Evolutionary conservation across 2,888 invertebrate species (phyloP).

Genomic region (Dynastes maya): DNA sequence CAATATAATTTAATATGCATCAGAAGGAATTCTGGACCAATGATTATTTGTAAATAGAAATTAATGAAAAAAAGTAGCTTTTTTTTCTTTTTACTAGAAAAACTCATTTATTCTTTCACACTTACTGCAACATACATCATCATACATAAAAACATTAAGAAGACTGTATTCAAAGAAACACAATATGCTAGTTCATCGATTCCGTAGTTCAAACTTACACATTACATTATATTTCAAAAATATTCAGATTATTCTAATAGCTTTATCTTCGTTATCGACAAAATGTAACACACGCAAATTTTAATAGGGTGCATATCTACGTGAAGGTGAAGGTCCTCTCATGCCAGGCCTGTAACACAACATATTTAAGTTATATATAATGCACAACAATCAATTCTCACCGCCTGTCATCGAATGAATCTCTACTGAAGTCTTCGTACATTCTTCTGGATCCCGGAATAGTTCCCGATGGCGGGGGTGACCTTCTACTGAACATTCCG

Average conservation of each 20-base stretch:
- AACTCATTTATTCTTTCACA: conserved; percentile 18
- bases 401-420: conserved; percentile 91
- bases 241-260: background rate
- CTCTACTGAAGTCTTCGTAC: conserved; percentile 91
- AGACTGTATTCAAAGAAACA: conserved; percentile 13
- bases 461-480: conserved; percentile 75
- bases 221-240: conserved; percentile 16
- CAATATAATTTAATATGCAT: no score
- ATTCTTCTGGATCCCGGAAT: conserved; percentile 74
- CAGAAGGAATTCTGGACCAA: no score
- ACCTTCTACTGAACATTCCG: conserved; percentile 87
- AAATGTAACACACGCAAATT: background rate
- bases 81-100: background rate
- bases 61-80: no score
- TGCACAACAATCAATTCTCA: conserved; percentile 65
- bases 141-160: conserved; percentile 20
- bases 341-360: conserved; percentile 79
- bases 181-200: conserved; percentile 6
- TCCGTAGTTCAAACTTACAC: conserved; percentile 23
- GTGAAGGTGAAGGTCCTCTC: conserved; percentile 87
- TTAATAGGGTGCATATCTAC: conserved; percentile 90
- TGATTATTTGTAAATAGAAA: no score
- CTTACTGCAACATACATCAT: conserved; percentile 4
- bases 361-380: conserved; percentile 49
- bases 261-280: conserved; percentile 9